These are phyloP conservation scores for Haemorhous mexicanus DNA, from an alignment of 2,113 vertebrate species.

Conservation along the genomic window DNA sequence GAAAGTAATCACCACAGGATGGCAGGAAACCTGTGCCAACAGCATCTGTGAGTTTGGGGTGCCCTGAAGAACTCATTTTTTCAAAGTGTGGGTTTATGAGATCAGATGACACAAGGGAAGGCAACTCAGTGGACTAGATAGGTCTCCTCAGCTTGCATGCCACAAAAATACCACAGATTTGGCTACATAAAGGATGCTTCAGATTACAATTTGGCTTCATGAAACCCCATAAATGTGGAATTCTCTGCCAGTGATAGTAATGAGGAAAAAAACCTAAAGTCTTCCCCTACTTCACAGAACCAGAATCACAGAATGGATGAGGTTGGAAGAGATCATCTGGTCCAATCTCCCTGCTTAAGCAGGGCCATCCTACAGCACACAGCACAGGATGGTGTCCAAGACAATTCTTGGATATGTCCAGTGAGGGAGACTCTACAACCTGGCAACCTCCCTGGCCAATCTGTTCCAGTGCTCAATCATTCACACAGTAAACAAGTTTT, in stretches of 20 bases:
- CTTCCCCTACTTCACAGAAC: background rate
- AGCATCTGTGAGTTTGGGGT: fast-evolving
- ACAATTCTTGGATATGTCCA: background rate
- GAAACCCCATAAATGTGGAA: background rate
- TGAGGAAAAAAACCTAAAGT: background rate
- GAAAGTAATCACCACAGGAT: background rate
- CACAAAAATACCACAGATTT: background rate
- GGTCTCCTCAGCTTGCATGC: background rate
- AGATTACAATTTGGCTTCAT: background rate
- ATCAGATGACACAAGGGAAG: fast-evolving
- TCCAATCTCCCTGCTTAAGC: background rate
- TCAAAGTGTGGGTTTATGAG: background rate
- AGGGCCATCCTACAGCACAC: background rate
- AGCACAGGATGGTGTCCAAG: background rate
- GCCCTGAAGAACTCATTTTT: fast-evolving
- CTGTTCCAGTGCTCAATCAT: background rate
- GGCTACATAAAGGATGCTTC: background rate
- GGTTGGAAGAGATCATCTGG: background rate
- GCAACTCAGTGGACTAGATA: background rate
- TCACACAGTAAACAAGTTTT: background rate
- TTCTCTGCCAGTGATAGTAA: background rate
- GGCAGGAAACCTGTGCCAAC: fast-evolving
- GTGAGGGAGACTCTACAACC: background rate
- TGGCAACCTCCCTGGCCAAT: background rate
- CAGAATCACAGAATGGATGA: background rate